Percentiles rank a stretch among this genome's conserved stretches.
Evolutionary conservation across 2,888 invertebrate species (phyloP).

Genomic region (Rhingia rostrata): DNA sequence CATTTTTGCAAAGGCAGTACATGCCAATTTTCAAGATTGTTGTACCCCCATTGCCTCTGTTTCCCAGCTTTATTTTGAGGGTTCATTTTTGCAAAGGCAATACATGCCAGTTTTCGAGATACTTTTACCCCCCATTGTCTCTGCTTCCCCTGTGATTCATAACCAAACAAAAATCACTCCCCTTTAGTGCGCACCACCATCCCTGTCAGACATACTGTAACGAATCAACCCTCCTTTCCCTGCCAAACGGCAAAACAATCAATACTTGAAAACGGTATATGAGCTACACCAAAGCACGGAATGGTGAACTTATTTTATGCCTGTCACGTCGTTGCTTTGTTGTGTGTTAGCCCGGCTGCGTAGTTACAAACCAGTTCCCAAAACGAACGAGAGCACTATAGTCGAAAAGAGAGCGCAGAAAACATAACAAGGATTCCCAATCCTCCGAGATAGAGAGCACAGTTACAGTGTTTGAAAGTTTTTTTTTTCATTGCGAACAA

Average conservation of each 20-base stretch:
- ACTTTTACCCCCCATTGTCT: too few species aligned
- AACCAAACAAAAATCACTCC: background rate
- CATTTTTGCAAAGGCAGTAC: too few species aligned
- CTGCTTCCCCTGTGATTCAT: too few species aligned
- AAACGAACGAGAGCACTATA: slow-evolving; percentile 26
- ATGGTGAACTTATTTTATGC: slow-evolving; percentile 24
- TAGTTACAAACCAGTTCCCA: slow-evolving; percentile 40
- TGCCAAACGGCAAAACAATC: slow-evolving; percentile 45
- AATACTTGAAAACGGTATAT: slow-evolving; percentile 42
- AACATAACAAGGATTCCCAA: slow-evolving; percentile 8
- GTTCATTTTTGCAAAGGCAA: too few species aligned
- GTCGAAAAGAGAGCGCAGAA: background rate
- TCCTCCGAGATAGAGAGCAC: background rate
- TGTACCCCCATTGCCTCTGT: too few species aligned
- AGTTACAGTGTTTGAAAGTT: slow-evolving; percentile 44
- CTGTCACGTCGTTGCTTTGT: slow-evolving; percentile 37
- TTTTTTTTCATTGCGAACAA: slow-evolving; percentile 33
- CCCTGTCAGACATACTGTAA: slow-evolving; percentile 33
- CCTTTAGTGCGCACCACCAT: background rate
- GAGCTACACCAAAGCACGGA: slow-evolving; percentile 16
- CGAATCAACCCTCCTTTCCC: slow-evolving; percentile 12
- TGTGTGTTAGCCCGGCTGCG: slow-evolving; percentile 58
- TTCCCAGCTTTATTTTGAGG: too few species aligned
- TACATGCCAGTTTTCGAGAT: too few species aligned
- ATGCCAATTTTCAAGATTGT: too few species aligned